Conservation (phyloP, 2,797 vertebrate species). For the Erpetoichthys calabaricus region DNA sequence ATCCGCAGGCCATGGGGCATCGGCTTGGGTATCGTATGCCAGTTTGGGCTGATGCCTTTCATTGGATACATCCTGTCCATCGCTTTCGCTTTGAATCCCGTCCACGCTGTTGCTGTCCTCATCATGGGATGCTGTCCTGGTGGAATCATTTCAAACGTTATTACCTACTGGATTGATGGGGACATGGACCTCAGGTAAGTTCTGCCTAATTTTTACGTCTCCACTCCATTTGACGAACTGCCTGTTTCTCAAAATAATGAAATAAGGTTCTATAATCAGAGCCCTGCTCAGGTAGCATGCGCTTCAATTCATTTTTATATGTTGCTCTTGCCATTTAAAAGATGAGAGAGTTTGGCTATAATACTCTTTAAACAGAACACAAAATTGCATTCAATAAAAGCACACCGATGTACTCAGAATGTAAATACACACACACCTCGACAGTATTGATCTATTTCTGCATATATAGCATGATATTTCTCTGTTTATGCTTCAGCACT, state of each 20-base stretch:
- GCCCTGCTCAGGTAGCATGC: too few species aligned
- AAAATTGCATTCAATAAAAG: too few species aligned
- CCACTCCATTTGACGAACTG: not conserved
- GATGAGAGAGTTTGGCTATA: too few species aligned
- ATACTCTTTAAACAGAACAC: too few species aligned
- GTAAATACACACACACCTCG: too few species aligned
- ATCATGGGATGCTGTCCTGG: conserved; percentile 45
- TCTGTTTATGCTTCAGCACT: too few species aligned
- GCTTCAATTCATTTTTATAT: too few species aligned
- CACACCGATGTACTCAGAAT: too few species aligned
- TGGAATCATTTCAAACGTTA: conserved; percentile 40
- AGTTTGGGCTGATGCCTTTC: conserved; percentile 48
- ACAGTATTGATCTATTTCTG: too few species aligned
- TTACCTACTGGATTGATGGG: conserved; percentile 48
- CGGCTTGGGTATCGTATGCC: conserved; percentile 38
- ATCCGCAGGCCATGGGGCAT: conserved; percentile 40
- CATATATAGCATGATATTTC: too few species aligned
- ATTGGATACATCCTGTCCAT: conserved; percentile 32
- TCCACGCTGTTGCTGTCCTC: conserved; percentile 35
- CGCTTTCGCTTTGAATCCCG: conserved; percentile 27
- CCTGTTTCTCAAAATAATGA: not conserved
- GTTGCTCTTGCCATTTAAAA: too few species aligned
- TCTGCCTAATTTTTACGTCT: not conserved
- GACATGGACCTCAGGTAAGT: conserved; percentile 53
- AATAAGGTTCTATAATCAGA: too few species aligned